Conservation (phyloP, 2,888 invertebrate species). For the Troides helena region DNA sequence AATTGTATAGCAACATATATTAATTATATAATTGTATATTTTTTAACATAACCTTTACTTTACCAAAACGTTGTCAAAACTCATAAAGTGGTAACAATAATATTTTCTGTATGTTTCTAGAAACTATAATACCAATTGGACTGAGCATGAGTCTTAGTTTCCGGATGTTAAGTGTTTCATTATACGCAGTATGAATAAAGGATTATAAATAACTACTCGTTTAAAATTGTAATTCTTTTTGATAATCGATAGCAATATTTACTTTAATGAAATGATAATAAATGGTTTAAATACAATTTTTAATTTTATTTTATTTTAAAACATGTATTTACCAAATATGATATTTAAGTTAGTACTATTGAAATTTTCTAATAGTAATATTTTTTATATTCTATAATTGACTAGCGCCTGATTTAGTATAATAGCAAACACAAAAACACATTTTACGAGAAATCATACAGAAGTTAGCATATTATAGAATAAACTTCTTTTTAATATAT, state of each 20-base stretch:
- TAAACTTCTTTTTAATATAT: neutral
- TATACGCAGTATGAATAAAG: constrained; percentile 29
- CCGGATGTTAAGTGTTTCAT: constrained; percentile 52
- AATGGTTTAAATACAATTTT: neutral
- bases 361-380: neutral
- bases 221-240: neutral
- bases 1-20: no score
- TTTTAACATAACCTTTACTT: neutral
- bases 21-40: neutral
- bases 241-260: neutral
- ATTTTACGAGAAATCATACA: neutral
- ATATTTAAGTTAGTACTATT: neutral
- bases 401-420: no score
- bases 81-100: constrained; percentile 45
- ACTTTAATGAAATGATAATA: neutral
- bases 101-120: constrained; percentile 68
- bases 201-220: neutral
- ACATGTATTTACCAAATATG: neutral
- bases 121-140: constrained; percentile 51
- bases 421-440: no score
- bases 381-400: no score
- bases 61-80: constrained; percentile 18
- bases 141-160: constrained; percentile 32
- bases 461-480: neutral
- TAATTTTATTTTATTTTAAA: neutral